These are phyloP conservation scores for Remorina albescens DNA, from an alignment of 2,797 vertebrate species.

Conservation along the genomic window DNA sequence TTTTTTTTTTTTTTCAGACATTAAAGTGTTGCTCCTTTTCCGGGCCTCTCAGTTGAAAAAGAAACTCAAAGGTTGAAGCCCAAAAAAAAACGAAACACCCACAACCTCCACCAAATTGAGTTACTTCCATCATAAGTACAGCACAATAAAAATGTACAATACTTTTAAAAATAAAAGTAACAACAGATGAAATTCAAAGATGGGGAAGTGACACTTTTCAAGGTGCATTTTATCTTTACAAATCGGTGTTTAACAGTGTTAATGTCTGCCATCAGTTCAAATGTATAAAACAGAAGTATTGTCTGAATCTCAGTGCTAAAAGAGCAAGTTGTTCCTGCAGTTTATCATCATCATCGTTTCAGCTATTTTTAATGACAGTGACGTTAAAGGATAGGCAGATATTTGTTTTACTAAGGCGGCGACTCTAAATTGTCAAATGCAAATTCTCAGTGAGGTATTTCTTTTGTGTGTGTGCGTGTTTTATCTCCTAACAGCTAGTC, in stretches of 20 bases:
- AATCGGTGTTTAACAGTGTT: background rate
- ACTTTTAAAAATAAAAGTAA: background rate
- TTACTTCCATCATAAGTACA: too few relatives aligned
- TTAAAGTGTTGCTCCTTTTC: slow-evolving; percentile 76
- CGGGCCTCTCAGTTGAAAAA: slow-evolving; percentile 72
- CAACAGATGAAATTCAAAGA: background rate
- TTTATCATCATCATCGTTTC: background rate
- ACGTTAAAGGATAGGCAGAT: background rate
- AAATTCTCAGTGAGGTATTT: background rate
- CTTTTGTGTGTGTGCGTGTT: background rate
- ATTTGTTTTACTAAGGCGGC: background rate
- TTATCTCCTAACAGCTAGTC: slow-evolving; percentile 32
- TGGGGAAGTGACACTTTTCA: background rate
- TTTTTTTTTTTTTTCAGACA: slow-evolving; percentile 57
- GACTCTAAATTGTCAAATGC: slow-evolving; percentile 23
- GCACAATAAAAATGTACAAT: too few relatives aligned
- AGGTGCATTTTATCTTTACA: background rate
- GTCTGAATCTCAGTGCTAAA: background rate
- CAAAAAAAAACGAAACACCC: slow-evolving; percentile 13
- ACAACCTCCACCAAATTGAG: too few relatives aligned
- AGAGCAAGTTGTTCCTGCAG: too few relatives aligned
- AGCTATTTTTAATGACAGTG: background rate
- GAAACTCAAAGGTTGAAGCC: slow-evolving; percentile 41
- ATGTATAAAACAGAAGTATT: too few relatives aligned
- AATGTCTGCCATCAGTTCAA: background rate